phyloP scores from a whole-genome alignment of 2,113 vertebrate genomes.

The Dasypus novemcinctus region DNA sequence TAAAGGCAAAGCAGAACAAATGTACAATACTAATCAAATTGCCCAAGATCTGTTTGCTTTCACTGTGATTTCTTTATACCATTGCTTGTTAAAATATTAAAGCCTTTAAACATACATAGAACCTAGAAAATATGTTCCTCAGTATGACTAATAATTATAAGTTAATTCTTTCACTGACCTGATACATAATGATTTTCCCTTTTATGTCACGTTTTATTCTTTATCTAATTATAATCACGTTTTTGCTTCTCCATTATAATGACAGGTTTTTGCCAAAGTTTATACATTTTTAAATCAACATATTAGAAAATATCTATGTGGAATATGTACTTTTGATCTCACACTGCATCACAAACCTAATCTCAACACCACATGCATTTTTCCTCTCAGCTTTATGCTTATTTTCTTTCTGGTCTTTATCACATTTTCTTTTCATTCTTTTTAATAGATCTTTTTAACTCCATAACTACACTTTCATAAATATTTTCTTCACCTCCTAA shows the following conservation, averaged over 20 bases:
- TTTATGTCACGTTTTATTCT: background rate
- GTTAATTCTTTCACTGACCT: background rate
- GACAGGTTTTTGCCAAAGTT: background rate
- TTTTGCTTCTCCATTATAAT: background rate
- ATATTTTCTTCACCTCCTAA: background rate
- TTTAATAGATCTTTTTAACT: background rate
- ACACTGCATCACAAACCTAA: background rate
- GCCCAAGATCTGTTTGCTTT: no score
- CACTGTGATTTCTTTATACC: no score
- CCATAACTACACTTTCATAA: background rate
- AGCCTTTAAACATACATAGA: no score
- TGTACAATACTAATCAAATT: background rate
- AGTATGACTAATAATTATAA: no score
- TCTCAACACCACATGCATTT: background rate
- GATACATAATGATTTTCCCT: background rate
- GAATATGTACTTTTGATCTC: background rate
- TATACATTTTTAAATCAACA: background rate
- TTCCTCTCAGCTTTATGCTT: background rate
- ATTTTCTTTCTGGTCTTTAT: background rate
- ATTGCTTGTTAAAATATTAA: no score
- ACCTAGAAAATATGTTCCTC: no score
- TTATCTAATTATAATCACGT: background rate
- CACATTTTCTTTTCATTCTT: background rate
- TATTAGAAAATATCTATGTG: background rate
- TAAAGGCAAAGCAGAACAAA: background rate